These are phyloP conservation scores for Cephus pulcher DNA, from an alignment of 2,888 invertebrate species.

Conservation along the genomic window DNA sequence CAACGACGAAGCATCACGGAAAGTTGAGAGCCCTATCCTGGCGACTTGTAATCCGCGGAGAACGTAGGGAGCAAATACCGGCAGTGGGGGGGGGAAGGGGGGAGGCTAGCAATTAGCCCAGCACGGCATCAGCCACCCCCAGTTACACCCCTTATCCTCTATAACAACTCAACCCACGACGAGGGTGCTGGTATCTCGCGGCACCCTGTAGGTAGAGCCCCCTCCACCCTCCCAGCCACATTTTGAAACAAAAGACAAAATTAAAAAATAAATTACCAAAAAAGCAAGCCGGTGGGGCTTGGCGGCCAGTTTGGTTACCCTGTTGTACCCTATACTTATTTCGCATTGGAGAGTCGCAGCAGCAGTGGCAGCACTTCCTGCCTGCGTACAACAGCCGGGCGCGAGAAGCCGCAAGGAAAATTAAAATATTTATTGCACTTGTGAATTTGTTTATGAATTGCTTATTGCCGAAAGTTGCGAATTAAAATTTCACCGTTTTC, in stretches of 20 bases:
- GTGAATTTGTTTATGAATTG: constrained; percentile 59
- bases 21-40: constrained; percentile 45
- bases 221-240: constrained; percentile 5
- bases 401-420: constrained; percentile 39
- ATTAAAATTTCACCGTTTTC: constrained; percentile 56
- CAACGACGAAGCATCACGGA: constrained; percentile 9
- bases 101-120: constrained; percentile 48
- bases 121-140: constrained; percentile 47
- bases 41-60: constrained; percentile 21
- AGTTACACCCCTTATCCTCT: constrained; percentile 62
- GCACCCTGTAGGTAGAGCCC: not conserved
- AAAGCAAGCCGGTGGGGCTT: constrained; percentile 11
- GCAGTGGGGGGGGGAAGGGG: constrained; percentile 19
- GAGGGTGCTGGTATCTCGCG: not conserved
- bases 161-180: constrained; percentile 20
- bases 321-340: not conserved
- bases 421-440: constrained; percentile 58
- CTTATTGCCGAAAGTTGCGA: constrained; percentile 58
- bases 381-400: constrained; percentile 16
- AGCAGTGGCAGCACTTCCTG: not conserved
- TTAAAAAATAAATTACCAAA: constrained; percentile 58
- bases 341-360: not conserved
- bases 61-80: not conserved
- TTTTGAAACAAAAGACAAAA: constrained; percentile 50
- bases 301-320: not conserved